Evolutionary conservation across 2,113 vertebrate species (phyloP), one percentile per base, ranked within the genome.

Genomic region (Narcine bancroftii): DNA sequence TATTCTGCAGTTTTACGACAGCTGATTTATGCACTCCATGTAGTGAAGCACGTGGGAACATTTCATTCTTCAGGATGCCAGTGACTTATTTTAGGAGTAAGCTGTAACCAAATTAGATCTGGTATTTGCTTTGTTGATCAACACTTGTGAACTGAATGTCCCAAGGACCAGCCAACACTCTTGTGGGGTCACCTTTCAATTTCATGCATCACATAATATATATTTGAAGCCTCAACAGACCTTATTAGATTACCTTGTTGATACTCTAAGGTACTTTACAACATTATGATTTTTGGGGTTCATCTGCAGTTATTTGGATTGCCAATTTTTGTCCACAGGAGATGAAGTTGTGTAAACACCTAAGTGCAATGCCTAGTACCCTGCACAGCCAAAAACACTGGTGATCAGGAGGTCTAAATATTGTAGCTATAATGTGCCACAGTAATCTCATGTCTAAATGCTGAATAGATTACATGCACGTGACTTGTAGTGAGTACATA

Each of bases 81-180:
- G 87, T 1, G 39, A 66, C 36, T 91, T 66, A 91, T 66, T 91
- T 45, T 91, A 91, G 87, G 24, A 65, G 36, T 11, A 13, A 45
- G 63, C 63, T 11, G 60, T 5, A 69, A 11, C 63, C 63, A 91
- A 87, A 66, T 91, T 91, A 91, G 19, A 69, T 45, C 69, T 45
- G 87, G 63, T 89, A 66, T 91, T 91, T 91, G 56, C 36, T 87
- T 87, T 81, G 45, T 81, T 13, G 39, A 29, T 91, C 87, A 45
- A 45, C 45, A n/a, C 87, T 63, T 45, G 19, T 19, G 87, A 6
- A 91, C 63, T 91, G 7, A 69, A 91, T 91, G 87, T 91, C 26
- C 87, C 29, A 29, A 91, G 65, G 63, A 69, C 45, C 63, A 69
- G 0, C 21, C 63, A 91, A 39, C 87, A 91, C 21, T 66, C 39